These are phyloP conservation scores for Synergus laeviventris DNA, from an alignment of 2,888 invertebrate genomes.

Conservation along the genomic window DNA sequence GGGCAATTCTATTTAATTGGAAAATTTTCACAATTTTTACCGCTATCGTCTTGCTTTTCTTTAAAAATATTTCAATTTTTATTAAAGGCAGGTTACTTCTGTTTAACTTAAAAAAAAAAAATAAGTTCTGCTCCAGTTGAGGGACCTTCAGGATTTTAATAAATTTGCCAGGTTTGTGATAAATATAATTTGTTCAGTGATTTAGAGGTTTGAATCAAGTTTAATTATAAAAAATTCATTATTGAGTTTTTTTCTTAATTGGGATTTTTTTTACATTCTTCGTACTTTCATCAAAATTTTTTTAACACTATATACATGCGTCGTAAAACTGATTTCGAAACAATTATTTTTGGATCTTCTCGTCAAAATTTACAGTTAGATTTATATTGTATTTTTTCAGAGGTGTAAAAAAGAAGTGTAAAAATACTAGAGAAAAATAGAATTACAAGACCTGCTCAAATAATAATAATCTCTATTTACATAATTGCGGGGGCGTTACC, in stretches of 20 bases:
- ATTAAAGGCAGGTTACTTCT: background rate
- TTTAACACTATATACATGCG: no score
- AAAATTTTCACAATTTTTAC: background rate
- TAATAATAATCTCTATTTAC: background rate
- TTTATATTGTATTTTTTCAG: background rate
- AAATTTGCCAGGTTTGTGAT: conserved; percentile 4
- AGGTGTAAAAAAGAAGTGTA: background rate
- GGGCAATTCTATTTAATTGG: background rate
- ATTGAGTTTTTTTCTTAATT: background rate
- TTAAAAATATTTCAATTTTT: background rate
- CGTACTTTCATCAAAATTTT: background rate
- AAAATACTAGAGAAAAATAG: background rate
- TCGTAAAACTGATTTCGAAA: background rate
- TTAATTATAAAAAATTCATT: background rate
- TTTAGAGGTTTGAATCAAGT: background rate
- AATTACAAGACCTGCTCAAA: background rate
- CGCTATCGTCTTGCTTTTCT: background rate
- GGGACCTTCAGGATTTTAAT: background rate
- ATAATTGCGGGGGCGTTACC: conserved; percentile 13
- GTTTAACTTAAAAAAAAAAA: background rate
- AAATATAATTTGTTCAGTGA: conserved; percentile 14
- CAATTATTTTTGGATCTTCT: no score
- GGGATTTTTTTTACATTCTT: background rate
- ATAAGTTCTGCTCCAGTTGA: background rate
- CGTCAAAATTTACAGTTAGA: no score